Base-by-base conservation (phyloP, 2,888 invertebrate genomes). In the Luperina testacea region DNA sequence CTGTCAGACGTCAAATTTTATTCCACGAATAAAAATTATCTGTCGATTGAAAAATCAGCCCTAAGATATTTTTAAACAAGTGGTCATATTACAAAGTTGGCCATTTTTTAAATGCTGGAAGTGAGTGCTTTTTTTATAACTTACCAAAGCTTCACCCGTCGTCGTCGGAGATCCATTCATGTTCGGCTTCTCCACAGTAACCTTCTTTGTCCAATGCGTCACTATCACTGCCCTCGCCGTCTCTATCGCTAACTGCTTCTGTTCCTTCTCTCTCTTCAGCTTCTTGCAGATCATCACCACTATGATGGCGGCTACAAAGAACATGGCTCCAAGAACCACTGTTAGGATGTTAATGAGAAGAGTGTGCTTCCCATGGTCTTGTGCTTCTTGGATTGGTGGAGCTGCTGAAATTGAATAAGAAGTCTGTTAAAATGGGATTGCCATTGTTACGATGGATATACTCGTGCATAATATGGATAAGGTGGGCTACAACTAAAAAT, bases 191-290 rank as follows among this genome's bases (percentile, higher is more conserved):
- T 98, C 98, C 6, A 99, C 98, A 17, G 98, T 98, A 3, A 99
- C 98, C 93, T 98, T 99, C 94, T 99, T 99, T 0, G 98, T 99
- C 98, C 98, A 98, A 88, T 98, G 98, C 53, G 98, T 98, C 6
- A 98, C 98, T 1, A 98, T 98, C n/a, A 98, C 98, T 0, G 98
- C 98, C 73, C 98, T 95, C 0, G 98, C 98, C 0, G 98, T 98
- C 93, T 98, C 98, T 84, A 98, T 98, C 0, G 98, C 98, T 81
- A 98, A 95, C 82, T 98, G 97, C 90, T 98, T 98, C 93, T 98
- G 98, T 90, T 98, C 97, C 94, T 98, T 98, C 91, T 98, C 98
- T 61, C 98, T 97, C 90, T 98, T 98, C 75, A 98, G 93, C 90
- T 98, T 98, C 87, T 98, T 97, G 91, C 98, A 97, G 63, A 98